A percentile compares a stretch with the other conserved stretches of the same genome.
These are phyloP conservation scores for Hirudinaria manillensis DNA, from an alignment of 2,888 invertebrate species.

Conservation along the genomic window DNA sequence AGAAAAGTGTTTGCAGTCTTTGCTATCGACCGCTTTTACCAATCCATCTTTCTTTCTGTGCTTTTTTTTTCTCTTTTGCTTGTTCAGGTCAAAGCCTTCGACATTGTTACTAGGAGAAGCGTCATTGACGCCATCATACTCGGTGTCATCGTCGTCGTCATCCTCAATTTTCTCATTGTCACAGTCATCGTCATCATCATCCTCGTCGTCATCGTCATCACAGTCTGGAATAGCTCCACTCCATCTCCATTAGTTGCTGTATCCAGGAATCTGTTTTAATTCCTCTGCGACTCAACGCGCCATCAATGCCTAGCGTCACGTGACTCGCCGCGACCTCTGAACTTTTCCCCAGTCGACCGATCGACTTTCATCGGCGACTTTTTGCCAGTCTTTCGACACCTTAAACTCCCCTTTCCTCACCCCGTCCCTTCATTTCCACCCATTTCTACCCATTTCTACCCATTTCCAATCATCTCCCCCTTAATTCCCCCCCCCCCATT, in stretches of 20 bases:
- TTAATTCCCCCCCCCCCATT: neutral
- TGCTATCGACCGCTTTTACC: no score
- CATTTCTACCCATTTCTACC: no score
- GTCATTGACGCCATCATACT: slow-evolving; percentile 16
- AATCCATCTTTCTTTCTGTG: no score
- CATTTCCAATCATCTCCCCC: neutral
- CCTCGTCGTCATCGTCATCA: neutral
- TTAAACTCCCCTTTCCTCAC: neutral
- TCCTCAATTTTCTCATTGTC: neutral
- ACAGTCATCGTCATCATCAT: neutral
- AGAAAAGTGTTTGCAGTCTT: no score
- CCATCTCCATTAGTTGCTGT: neutral
- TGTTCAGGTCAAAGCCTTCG: neutral
- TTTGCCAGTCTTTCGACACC: no score
- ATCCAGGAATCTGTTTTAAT: neutral
- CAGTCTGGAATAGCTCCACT: neutral
- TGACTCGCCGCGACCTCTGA: no score
- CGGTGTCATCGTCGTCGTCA: neutral
- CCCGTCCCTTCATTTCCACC: neutral
- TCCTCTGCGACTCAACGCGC: neutral
- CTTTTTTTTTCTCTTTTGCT: no score
- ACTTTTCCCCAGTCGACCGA: no score
- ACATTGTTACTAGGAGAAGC: neutral
- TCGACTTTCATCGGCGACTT: no score
- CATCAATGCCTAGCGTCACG: no score